These are phyloP conservation scores for Caenorhabditis sp. DNA, from an alignment of 2,888 invertebrate genomes.

Conservation along the genomic window DNA sequence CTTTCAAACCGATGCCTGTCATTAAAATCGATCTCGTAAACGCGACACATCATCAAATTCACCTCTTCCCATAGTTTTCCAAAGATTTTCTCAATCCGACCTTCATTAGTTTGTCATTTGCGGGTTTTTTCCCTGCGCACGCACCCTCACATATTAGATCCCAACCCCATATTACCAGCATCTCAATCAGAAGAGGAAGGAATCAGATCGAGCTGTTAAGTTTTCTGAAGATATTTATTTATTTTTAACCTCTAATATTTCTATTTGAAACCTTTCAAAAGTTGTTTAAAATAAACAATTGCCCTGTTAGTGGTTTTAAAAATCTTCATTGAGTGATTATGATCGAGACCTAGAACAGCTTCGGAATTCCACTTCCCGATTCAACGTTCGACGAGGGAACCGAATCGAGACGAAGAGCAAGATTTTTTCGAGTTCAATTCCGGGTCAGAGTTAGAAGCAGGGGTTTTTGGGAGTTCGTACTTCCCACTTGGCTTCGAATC, in stretches of 20 bases:
- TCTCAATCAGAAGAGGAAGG: slow-evolving; percentile 35
- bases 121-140: slow-evolving; percentile 12
- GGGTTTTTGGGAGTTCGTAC: slow-evolving; percentile 14
- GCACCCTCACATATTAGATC: slow-evolving; percentile 26
- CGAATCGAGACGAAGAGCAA: neutral
- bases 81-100: slow-evolving; percentile 35
- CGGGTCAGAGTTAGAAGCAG: neutral
- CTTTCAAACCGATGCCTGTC: slow-evolving; percentile 78
- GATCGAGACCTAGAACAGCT: neutral
- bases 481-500: slow-evolving; percentile 40
- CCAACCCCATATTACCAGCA: slow-evolving; percentile 30
- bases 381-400: neutral
- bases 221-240: slow-evolving; percentile 31
- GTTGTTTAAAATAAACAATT: slow-evolving; percentile 4
- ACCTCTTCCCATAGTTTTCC: slow-evolving; percentile 3
- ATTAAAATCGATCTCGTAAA: slow-evolving; percentile 56
- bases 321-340: neutral
- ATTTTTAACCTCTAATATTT: slow-evolving; percentile 1
- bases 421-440: neutral
- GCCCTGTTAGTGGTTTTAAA: slow-evolving; percentile 4
- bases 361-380: slow-evolving; percentile 4
- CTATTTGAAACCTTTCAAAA: slow-evolving; percentile 16
- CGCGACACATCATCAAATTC: slow-evolving; percentile 19
- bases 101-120: slow-evolving; percentile 13
- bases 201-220: slow-evolving; percentile 10